Conservation (phyloP, 37 sponge, comb jelly and placozoan species). For the Mnemiopsis leidyi region DNA sequence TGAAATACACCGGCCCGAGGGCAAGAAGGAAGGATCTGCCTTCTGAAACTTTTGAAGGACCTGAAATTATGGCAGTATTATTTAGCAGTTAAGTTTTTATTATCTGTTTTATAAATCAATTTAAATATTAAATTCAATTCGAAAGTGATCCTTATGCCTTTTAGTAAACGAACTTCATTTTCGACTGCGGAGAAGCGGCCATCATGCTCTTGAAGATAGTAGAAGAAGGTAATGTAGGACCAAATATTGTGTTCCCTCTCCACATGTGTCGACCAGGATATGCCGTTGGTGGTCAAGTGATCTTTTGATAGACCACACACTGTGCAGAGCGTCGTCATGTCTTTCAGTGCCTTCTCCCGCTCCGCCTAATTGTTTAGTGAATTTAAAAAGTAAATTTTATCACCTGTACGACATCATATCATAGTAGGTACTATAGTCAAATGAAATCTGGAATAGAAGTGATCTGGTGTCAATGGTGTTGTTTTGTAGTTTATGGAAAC, state of each 20-base stretch:
- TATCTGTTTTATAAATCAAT: too few relatives aligned
- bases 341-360: constrained; percentile 39
- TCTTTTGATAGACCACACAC: constrained; percentile 52
- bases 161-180: constrained; percentile 60
- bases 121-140: too few relatives aligned
- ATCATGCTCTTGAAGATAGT: constrained; percentile 43
- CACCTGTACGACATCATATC: too few relatives aligned
- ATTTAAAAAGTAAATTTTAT: too few relatives aligned
- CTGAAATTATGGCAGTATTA: background rate
- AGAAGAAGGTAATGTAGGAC: constrained; percentile 58
- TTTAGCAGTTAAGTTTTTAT: background rate
- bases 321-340: constrained; percentile 59
- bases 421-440: too few relatives aligned
- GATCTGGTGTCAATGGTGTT: too few relatives aligned
- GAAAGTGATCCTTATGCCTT: too few relatives aligned
- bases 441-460: too few relatives aligned
- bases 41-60: constrained; percentile 48
- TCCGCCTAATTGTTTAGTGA: too few relatives aligned
- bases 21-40: constrained; percentile 50
- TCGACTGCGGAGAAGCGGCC: constrained; percentile 41
- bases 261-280: constrained; percentile 51
- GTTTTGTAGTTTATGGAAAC: too few relatives aligned
- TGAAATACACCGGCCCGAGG: constrained; percentile 27
- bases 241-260: constrained; percentile 60
- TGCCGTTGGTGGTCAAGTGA: background rate